These are phyloP conservation scores for Mus minutoides DNA, from an alignment of 2,797 vertebrate species.

Conservation along the genomic window DNA sequence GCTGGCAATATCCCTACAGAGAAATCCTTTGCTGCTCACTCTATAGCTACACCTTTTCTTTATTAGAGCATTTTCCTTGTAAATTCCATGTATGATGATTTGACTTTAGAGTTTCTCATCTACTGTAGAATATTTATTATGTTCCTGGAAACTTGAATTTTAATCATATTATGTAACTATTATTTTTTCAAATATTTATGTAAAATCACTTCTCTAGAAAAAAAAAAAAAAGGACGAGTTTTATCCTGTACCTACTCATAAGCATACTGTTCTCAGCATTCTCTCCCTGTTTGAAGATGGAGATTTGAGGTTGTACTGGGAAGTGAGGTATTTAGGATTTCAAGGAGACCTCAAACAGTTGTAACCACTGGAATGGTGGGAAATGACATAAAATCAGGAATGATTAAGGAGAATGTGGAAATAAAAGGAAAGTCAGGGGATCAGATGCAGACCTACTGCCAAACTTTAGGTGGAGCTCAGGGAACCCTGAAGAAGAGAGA, in stretches of 20 bases:
- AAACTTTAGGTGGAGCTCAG: neutral
- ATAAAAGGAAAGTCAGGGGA: neutral
- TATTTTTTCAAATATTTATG: conserved; percentile 52
- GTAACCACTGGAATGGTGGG: neutral
- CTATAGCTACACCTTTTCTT: neutral
- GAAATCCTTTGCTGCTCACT: neutral
- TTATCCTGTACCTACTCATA: neutral
- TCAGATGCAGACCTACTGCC: neutral
- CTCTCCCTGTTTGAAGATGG: neutral
- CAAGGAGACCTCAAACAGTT: neutral
- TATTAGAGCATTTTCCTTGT: conserved; percentile 36
- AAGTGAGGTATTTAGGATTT: neutral
- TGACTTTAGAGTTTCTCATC: conserved; percentile 35
- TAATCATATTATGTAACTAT: conserved; percentile 30
- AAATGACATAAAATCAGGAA: neutral
- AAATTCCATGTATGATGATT: conserved; percentile 39
- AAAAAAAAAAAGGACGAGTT: neutral
- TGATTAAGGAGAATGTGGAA: conserved; percentile 26
- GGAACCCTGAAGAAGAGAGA: neutral
- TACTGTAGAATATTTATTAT: conserved; percentile 19
- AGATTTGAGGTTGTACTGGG: neutral
- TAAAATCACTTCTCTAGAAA: conserved; percentile 31
- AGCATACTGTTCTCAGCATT: neutral
- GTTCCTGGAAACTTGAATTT: conserved; percentile 56
- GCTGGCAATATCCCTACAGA: conserved; percentile 36